phyloP scores from a whole-genome alignment of 2,888 invertebrate genomes.

The Nomada flava region DNA sequence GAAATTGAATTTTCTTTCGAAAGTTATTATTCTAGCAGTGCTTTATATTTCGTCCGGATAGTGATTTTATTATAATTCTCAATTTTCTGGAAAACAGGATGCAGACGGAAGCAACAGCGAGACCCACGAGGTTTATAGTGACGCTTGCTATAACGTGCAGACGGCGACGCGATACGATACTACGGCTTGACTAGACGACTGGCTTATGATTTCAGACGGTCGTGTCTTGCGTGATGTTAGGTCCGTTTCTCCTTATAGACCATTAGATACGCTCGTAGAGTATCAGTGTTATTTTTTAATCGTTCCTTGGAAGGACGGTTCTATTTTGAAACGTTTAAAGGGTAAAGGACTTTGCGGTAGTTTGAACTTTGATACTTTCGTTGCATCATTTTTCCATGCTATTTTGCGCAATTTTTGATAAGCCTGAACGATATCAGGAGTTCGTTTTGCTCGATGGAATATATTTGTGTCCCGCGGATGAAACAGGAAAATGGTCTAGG shows the following conservation, averaged over 20 bases:
- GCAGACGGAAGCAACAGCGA: slow-evolving; percentile 5
- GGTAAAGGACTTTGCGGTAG: background rate
- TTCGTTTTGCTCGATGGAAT: background rate
- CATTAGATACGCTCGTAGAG: slow-evolving; percentile 45
- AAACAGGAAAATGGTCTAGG: background rate
- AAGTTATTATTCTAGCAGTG: background rate
- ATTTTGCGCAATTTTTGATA: background rate
- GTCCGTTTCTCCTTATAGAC: slow-evolving; percentile 15
- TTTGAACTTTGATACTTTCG: background rate
- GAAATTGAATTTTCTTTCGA: background rate
- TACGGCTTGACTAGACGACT: slow-evolving; percentile 57
- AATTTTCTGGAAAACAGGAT: slow-evolving; percentile 11
- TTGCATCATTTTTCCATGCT: background rate
- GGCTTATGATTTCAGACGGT: slow-evolving; percentile 55
- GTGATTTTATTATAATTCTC: slow-evolving; percentile 8
- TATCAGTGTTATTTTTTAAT: slow-evolving; percentile 55
- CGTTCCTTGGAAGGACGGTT: slow-evolving; percentile 19
- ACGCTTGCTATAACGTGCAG: slow-evolving; percentile 21
- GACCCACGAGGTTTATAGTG: slow-evolving; percentile 28
- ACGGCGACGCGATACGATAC: slow-evolving; percentile 52
- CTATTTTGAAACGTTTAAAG: background rate
- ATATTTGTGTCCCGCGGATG: background rate
- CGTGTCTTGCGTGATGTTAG: slow-evolving; percentile 44
- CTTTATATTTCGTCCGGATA: background rate
- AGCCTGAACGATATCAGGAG: background rate